These are phyloP conservation scores for Drosophila putrida DNA, from an alignment of 2,888 invertebrate genomes.

Conservation along the genomic window DNA sequence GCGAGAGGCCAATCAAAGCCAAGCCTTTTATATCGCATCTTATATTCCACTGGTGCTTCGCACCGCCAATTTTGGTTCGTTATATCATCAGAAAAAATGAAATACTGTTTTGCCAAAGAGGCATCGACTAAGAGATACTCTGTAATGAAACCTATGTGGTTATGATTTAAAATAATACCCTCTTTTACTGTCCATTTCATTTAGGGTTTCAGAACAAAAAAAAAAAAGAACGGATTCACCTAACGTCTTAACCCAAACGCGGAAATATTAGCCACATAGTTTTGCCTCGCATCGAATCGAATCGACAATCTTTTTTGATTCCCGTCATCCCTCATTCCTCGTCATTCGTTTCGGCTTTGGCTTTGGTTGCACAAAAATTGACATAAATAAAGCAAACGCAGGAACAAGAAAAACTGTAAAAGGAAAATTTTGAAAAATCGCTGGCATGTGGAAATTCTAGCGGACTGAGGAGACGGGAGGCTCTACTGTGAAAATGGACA, in stretches of 20 bases:
- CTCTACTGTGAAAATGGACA: conserved; percentile 67
- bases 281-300: conserved; percentile 36
- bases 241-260: conserved; percentile 58
- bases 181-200: background rate
- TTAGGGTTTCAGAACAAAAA: conserved; percentile 15
- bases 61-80: conserved; percentile 38
- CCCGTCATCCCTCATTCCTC: conserved; percentile 7
- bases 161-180: background rate
- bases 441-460: conserved; percentile 32
- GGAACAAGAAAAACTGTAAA: conserved; percentile 39
- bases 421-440: conserved; percentile 70
- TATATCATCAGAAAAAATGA: conserved; percentile 11
- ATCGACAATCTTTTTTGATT: conserved; percentile 41
- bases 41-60: conserved; percentile 30
- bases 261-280: conserved; percentile 62
- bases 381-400: conserved; percentile 70
- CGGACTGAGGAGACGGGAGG: conserved; percentile 5
- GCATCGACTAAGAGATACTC: conserved; percentile 4
- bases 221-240: conserved; percentile 31
- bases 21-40: conserved; percentile 47
- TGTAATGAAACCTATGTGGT: background rate
- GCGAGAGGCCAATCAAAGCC: conserved; percentile 40
- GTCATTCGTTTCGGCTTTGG: conserved; percentile 19
- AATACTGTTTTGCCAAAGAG: too few relatives aligned
- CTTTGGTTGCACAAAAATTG: conserved; percentile 60